Base-by-base conservation (phyloP, 2,888 invertebrate species). In the Sesia bembeciformis region DNA sequence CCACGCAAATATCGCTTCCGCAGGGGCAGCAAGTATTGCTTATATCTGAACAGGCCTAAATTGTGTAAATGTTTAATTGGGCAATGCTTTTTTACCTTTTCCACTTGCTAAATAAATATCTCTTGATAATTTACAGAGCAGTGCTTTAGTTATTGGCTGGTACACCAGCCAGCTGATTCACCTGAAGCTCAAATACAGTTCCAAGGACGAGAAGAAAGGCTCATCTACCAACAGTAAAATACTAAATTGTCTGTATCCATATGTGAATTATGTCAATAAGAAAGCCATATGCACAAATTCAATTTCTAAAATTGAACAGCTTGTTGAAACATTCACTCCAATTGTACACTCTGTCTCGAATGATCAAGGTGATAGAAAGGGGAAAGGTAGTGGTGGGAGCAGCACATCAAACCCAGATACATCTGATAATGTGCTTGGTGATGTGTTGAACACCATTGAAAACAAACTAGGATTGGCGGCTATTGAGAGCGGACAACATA, bases 141-240 rank as follows among this genome's bases (percentile, higher is more conserved):
- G 92, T 63, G 90, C 90, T 23, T 69, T 93, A 51, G 91, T 93
- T 8, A 70, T 92, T 57, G 93, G 93, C 50, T 93, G 92, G 91
- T 91, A 92, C 57, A 85, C 93, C 38, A 92, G 91, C 65, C 92
- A 93, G 63, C 76, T 92, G 1, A 73, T 92, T 51, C 82, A 85
- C 62, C 64, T 85, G 50, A 87, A 81, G 52, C 60, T 76, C 46
- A 88, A 86, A 62, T 72, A 67, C 53, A 67, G 74, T 54, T 57
- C 61, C 23, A 67, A 63, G 53, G 62, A 62, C 40, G 59, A 65
- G 40, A 61, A 67, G 3, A 71, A 68, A 8, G 71, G 63, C 2
- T 4, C 23, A 57, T 69, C 67, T 57, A 59, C 61, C 6, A 60
- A 61, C 38, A 59, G 70, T 39, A 74, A 54, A 74, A 70, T 46